Conservation (phyloP, 2,797 vertebrate species). For the Pseudomugil tenellus region DNA sequence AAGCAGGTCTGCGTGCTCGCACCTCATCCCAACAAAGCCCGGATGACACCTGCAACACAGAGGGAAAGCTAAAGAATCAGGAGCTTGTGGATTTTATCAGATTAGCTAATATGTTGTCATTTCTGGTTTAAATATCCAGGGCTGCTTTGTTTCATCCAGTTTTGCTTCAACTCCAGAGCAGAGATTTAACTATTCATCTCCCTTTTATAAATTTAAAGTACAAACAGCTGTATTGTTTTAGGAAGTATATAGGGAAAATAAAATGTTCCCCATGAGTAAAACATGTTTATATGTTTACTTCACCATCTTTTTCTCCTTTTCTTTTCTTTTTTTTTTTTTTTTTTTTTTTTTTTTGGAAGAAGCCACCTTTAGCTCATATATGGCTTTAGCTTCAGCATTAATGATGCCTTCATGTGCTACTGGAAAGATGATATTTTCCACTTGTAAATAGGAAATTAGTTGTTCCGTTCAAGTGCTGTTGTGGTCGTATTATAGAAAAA, state of each 20-base stretch:
- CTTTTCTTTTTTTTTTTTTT: too few relatives aligned
- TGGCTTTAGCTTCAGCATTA: too few relatives aligned
- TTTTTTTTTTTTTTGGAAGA: too few relatives aligned
- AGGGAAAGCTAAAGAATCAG: conserved; percentile 7
- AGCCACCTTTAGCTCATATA: too few relatives aligned
- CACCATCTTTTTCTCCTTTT: too few relatives aligned
- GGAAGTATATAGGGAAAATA: neutral
- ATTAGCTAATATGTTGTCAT: neutral
- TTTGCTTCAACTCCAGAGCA: neutral
- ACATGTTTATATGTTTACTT: too few relatives aligned
- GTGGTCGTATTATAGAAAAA: too few relatives aligned
- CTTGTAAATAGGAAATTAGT: too few relatives aligned
- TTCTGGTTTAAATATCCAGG: neutral
- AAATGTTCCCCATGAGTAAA: neutral
- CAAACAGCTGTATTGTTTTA: neutral
- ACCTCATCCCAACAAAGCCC: conserved; percentile 91
- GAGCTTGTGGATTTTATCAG: neutral
- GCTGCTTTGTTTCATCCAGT: neutral
- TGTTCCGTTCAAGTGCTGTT: too few relatives aligned
- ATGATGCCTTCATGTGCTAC: too few relatives aligned
- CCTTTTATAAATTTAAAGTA: neutral
- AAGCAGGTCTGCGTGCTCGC: conserved; percentile 94
- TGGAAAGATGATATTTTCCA: too few relatives aligned
- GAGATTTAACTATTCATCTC: neutral
- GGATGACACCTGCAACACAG: conserved; percentile 85